Conservation (phyloP, 2,888 invertebrate genomes). For the Drosophila recens region DNA sequence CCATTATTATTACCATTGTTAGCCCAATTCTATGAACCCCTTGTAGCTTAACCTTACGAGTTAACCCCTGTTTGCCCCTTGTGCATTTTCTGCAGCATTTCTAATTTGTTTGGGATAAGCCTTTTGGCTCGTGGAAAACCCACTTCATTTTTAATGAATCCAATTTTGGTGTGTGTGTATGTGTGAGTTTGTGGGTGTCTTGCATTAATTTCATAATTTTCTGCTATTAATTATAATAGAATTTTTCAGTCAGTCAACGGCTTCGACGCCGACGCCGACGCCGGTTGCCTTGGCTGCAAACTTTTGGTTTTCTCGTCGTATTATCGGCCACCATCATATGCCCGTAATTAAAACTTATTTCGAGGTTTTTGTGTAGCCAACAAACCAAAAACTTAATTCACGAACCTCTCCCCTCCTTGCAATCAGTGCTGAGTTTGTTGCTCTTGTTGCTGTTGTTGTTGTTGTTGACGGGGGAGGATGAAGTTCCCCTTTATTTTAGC, state of each 20-base stretch:
- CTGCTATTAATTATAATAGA: slow-evolving; percentile 80
- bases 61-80: slow-evolving; percentile 19
- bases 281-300: slow-evolving; percentile 64
- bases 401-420: slow-evolving; percentile 14
- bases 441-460: background rate
- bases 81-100: slow-evolving; percentile 44
- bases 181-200: slow-evolving; percentile 51
- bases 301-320: slow-evolving; percentile 57
- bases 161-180: slow-evolving; percentile 58
- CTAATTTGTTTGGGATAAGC: slow-evolving; percentile 73
- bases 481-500: slow-evolving; percentile 22
- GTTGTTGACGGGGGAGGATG: background rate
- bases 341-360: slow-evolving; percentile 81
- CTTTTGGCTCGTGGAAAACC: slow-evolving; percentile 48
- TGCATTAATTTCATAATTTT: slow-evolving; percentile 81
- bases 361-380: slow-evolving; percentile 74
- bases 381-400: slow-evolving; percentile 80
- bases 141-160: slow-evolving; percentile 81
- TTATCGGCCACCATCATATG: slow-evolving; percentile 81
- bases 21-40: slow-evolving; percentile 4
- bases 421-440: slow-evolving; percentile 43
- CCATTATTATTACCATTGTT: slow-evolving; percentile 52
- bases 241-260: slow-evolving; percentile 78
- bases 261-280: slow-evolving; percentile 37
- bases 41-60: slow-evolving; percentile 3